Evolutionary conservation across 2,888 invertebrate genomes (phyloP).

Genomic region (Eupithecia subumbrata): DNA sequence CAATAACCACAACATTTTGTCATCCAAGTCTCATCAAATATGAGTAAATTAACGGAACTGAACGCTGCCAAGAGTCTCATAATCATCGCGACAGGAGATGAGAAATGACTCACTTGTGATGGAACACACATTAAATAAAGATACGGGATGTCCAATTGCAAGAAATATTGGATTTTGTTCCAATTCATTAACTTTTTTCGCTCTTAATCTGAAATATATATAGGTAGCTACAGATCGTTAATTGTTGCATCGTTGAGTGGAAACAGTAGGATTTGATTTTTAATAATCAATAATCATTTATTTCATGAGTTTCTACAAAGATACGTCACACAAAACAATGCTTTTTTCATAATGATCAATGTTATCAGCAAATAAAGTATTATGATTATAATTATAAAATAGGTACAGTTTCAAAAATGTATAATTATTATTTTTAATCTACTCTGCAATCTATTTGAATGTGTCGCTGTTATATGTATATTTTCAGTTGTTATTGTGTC

Average conservation of each 20-base stretch:
- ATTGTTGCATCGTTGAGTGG: neutral
- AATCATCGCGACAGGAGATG: constrained; percentile 42
- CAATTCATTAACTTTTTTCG: neutral
- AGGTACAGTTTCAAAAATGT: neutral
- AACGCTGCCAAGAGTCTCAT: constrained; percentile 53
- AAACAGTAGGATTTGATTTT: no score
- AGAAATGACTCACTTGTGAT: constrained; percentile 42
- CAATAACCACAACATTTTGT: constrained; percentile 28
- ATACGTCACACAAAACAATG: no score
- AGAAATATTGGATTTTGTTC: constrained; percentile 14
- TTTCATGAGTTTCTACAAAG: no score
- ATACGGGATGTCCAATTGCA: constrained; percentile 24
- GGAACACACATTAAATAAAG: constrained; percentile 29
- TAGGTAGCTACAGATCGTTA: neutral
- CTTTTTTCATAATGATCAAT: no score
- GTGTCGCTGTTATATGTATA: neutral
- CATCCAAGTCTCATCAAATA: constrained; percentile 34
- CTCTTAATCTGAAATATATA: neutral
- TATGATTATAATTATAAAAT: no score
- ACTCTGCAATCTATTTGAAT: neutral
- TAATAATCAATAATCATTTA: no score
- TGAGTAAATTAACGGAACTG: constrained; percentile 54
- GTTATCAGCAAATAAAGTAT: no score
- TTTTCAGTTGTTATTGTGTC: constrained; percentile 13
- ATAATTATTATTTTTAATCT: no score